phyloP scores from a whole-genome alignment of 2,888 invertebrate genomes.

The Drosophila bunnanda region DNA sequence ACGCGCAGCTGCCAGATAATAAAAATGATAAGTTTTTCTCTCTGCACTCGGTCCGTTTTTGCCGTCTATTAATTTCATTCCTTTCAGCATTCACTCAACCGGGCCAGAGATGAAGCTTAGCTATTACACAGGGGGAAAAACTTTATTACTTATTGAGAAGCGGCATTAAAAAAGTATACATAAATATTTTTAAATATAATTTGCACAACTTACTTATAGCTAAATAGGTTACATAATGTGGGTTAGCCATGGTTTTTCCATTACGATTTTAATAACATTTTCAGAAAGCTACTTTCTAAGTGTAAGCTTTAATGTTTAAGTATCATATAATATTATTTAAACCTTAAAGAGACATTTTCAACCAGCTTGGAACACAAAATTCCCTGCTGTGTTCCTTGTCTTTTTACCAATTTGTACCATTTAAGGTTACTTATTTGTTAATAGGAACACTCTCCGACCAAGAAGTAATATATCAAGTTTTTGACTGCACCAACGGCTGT shows the following conservation, averaged over 20 bases:
- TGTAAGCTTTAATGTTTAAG: background rate
- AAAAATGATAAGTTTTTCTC: constrained; percentile 58
- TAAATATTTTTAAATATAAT: background rate
- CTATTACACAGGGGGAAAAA: constrained; percentile 10
- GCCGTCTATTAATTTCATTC: constrained; percentile 58
- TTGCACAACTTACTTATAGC: background rate
- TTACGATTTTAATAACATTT: background rate
- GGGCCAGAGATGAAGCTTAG: constrained; percentile 31
- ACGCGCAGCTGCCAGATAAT: constrained; percentile 54
- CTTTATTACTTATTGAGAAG: no score
- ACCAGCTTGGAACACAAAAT: background rate
- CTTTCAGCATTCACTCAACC: constrained; percentile 45
- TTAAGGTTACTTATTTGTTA: background rate
- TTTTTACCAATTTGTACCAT: background rate
- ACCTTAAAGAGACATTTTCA: background rate
- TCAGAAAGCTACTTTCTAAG: no score
- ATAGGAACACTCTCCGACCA: background rate
- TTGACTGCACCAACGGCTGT: constrained; percentile 19
- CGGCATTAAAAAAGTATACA: background rate
- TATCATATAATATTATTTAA: background rate
- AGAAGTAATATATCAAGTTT: background rate
- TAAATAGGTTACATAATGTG: background rate
- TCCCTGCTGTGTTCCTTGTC: background rate
- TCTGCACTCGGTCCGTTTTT: constrained; percentile 16
- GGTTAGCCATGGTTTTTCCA: background rate